phyloP scores from a whole-genome alignment of 2,113 vertebrate genomes.

The Corythoichthys intestinalis region DNA sequence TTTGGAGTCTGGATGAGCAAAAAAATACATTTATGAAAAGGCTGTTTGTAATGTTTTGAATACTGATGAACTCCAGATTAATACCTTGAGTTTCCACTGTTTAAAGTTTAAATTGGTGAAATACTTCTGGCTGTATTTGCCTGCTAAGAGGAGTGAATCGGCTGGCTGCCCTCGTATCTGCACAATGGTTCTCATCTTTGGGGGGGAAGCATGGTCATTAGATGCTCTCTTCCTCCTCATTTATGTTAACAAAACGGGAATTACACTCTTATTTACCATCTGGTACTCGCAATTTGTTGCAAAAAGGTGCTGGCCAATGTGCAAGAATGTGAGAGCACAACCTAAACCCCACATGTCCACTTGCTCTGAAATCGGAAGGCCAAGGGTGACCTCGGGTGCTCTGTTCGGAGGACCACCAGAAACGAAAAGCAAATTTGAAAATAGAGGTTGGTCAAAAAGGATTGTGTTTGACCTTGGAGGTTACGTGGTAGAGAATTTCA shows the following conservation, averaged over 20 bases:
- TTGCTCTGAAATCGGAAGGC: conserved; percentile 5
- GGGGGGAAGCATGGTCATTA: not conserved
- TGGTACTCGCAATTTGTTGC: conserved; percentile 9
- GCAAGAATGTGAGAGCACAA: conserved; percentile 4
- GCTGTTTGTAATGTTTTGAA: not conserved
- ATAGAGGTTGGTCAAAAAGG: not conserved
- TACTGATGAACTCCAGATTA: not conserved
- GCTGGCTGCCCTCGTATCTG: conserved; percentile 6
- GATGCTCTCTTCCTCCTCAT: not conserved
- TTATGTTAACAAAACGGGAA: not conserved
- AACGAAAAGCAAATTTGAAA: not conserved
- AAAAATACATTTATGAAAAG: not conserved
- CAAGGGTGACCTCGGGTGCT: conserved; percentile 4
- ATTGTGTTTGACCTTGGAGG: not conserved
- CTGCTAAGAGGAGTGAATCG: not conserved
- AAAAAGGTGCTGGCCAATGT: conserved; percentile 4
- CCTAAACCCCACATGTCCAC: conserved; percentile 10
- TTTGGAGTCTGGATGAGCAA: conserved; percentile 1
- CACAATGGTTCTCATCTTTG: conserved; percentile 5
- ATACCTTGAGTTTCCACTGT: conserved; percentile 9
- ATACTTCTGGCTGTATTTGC: conserved; percentile 7
- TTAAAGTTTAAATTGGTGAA: conserved; percentile 7
- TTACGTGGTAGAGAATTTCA: not conserved
- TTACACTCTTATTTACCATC: not conserved
- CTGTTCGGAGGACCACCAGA: not conserved